Conservation (phyloP, 2,888 invertebrate species). For the Opisthograptis luteolata region DNA sequence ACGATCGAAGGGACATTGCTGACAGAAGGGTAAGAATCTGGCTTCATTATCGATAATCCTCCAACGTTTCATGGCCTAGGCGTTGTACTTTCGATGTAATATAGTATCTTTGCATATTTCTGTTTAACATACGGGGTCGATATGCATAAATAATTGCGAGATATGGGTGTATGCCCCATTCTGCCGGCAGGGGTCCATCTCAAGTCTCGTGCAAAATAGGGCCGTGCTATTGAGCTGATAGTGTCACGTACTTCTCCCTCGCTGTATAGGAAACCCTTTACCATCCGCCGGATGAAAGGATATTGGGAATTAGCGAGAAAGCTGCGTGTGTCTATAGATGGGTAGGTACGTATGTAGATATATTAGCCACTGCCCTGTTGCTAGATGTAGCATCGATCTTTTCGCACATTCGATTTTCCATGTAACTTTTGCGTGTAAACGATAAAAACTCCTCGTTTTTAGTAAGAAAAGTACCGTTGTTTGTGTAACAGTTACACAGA, state of each 20-base stretch:
- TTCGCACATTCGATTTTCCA: conserved; percentile 43
- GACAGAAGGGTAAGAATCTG: conserved; percentile 81
- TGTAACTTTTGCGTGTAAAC: conserved; percentile 30
- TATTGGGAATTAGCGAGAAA: conserved; percentile 46
- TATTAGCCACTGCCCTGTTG: conserved; percentile 67
- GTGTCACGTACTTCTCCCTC: conserved; percentile 42
- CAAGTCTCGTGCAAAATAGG: conserved; percentile 49
- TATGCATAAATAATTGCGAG: conserved; percentile 16
- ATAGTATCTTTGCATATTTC: conserved; percentile 20
- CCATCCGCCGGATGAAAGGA: conserved; percentile 38
- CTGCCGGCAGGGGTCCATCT: conserved; percentile 44
- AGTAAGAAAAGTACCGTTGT: background rate
- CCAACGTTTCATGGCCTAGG: conserved; percentile 42
- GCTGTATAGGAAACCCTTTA: conserved; percentile 28
- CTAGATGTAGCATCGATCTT: conserved; percentile 72
- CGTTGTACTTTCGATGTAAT: conserved; percentile 33
- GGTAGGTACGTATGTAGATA: conserved; percentile 42
- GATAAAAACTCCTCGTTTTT: background rate
- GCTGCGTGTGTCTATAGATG: conserved; percentile 36
- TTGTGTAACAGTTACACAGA: background rate
- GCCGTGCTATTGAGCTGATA: conserved; percentile 45
- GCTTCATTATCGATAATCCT: conserved; percentile 54
- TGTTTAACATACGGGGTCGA: conserved; percentile 18
- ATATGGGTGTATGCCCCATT: conserved; percentile 53
- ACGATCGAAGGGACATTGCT: conserved; percentile 76